Conservation (phyloP, 2,113 vertebrate genomes). For the Azemiops feae region DNA sequence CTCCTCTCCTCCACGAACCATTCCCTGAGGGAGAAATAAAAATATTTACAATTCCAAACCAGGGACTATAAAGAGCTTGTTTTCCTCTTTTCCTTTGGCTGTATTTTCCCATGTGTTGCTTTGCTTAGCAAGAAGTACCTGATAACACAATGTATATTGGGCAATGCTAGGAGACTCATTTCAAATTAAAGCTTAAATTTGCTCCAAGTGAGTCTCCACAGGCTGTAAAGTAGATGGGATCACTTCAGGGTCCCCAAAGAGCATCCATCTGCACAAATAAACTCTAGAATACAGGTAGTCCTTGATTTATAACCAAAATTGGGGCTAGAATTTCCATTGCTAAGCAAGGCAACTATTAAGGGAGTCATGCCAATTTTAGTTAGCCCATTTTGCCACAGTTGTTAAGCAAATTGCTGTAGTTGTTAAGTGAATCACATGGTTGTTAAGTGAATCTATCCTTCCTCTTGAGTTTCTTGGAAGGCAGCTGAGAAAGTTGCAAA, state of each 20-base stretch:
- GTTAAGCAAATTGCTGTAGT: too few species aligned
- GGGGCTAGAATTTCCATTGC: too few species aligned
- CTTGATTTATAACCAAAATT: too few species aligned
- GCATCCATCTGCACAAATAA: not conserved
- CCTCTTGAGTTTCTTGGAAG: too few species aligned
- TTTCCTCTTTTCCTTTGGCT: conserved; percentile 31
- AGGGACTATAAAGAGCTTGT: conserved; percentile 41
- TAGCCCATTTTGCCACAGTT: too few species aligned
- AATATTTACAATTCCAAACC: conserved; percentile 62
- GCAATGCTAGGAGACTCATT: not conserved
- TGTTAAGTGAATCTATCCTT: too few species aligned
- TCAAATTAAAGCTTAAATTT: not conserved
- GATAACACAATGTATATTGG: not conserved
- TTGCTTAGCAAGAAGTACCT: not conserved
- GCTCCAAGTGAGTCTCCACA: not conserved
- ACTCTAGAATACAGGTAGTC: not conserved
- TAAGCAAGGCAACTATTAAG: too few species aligned
- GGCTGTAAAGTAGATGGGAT: not conserved
- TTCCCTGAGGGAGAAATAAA: conserved; percentile 79
- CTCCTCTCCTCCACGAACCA: conserved; percentile 93
- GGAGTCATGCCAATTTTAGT: too few species aligned
- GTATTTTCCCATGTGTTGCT: conserved; percentile 5
- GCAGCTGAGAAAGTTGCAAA: too few species aligned
- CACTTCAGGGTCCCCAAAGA: not conserved
- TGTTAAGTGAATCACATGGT: too few species aligned